Conservation (phyloP, 2,113 vertebrate species). For the Planiliza haematocheilus region DNA sequence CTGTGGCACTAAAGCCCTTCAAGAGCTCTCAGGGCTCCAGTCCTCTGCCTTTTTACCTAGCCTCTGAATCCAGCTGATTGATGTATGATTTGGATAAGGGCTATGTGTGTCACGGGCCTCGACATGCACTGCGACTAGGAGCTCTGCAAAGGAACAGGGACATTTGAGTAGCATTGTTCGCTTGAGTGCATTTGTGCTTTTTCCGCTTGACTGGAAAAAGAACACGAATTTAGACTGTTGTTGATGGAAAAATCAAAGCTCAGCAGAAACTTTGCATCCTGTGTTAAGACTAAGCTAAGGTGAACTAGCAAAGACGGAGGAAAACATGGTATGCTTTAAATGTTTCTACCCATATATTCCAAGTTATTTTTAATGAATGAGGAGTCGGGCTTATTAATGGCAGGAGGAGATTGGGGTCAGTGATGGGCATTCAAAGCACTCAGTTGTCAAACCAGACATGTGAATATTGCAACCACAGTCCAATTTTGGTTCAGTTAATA, state of each 20-base stretch:
- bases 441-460: too few species aligned
- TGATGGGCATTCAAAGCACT: too few species aligned
- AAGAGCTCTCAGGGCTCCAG: constrained; percentile 58
- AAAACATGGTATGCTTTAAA: too few species aligned
- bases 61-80: constrained; percentile 52
- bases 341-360: too few species aligned
- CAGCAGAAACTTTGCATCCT: neutral
- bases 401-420: too few species aligned
- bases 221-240: constrained; percentile 9
- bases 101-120: constrained; percentile 5
- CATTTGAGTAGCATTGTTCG: constrained; percentile 14
- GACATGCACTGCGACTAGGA: neutral
- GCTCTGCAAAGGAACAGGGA: constrained; percentile 16
- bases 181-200: constrained; percentile 33
- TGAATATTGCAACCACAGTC: too few species aligned
- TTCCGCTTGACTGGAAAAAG: constrained; percentile 21
- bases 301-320: neutral
- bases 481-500: too few species aligned
- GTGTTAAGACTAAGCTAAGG: neutral
- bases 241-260: neutral
- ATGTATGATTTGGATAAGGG: constrained; percentile 44
- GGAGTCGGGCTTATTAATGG: too few species aligned
- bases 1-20: constrained; percentile 52
- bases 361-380: too few species aligned
- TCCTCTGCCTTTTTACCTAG: constrained; percentile 55